Percentiles rank a stretch among this genome's conserved stretches.
phyloP scores from a whole-genome alignment of 2,797 vertebrate species.

The Pristis pectinata region DNA sequence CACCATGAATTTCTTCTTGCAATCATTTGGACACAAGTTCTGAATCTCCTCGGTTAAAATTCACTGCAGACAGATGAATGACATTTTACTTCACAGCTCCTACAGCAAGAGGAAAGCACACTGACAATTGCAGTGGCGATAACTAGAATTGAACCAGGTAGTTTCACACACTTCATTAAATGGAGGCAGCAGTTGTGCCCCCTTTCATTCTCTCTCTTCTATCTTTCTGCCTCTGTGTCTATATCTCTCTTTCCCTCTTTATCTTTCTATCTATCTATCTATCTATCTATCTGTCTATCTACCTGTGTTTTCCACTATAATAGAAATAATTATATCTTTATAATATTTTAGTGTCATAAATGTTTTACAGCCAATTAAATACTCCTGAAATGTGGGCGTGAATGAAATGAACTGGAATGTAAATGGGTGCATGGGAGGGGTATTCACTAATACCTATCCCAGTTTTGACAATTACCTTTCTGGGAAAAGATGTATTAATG shows the following conservation, averaged over 20 bases:
- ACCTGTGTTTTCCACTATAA: not conserved
- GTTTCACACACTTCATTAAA: not conserved
- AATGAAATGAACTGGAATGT: too few relatives aligned
- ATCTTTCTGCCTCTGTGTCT: not conserved
- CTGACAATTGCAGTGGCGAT: not conserved
- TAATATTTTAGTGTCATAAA: too few relatives aligned
- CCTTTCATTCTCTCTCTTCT: not conserved
- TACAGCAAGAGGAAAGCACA: not conserved
- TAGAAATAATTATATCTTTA: too few relatives aligned
- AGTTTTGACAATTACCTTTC: not conserved
- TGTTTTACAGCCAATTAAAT: too few relatives aligned
- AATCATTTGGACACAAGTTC: not conserved
- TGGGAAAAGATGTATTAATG: not conserved
- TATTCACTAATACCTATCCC: constrained; percentile 17
- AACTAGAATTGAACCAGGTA: not conserved
- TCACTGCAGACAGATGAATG: not conserved
- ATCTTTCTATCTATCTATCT: not conserved
- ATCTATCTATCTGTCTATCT: too few relatives aligned
- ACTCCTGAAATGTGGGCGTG: too few relatives aligned
- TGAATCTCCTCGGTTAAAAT: not conserved
- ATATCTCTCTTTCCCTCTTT: not conserved
- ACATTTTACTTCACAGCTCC: not conserved
- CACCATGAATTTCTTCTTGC: not conserved
- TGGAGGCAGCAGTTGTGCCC: not conserved
- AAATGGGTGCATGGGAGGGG: not conserved